Evolutionary conservation across 2,797 vertebrate genomes (phyloP), one percentile per base, ranked within the genome.

Genomic region (Scarus forsteni): DNA sequence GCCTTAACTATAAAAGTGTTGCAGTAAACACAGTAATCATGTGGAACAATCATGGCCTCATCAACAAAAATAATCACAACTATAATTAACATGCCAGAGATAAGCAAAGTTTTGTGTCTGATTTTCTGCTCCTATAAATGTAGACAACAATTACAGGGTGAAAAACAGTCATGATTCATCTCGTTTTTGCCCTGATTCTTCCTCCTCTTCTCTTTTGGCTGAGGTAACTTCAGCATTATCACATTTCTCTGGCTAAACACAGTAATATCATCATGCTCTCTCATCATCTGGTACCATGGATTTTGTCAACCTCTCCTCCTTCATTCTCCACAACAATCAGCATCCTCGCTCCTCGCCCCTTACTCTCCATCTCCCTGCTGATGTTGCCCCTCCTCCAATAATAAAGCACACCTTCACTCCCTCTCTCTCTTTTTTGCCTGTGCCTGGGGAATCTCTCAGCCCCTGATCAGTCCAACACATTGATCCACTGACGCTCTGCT

Each of bases 321-420:
- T 81, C 69, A 49, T 42, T 50, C 59, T 77, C 16, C 53, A 64
- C 70, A 66, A 62, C 15, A 38, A 49, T 16, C 52, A 79, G n/a
- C 70, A 71, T 62, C 68, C 81, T 79, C 75, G 53, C 66, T 72
- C 56, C 68, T 72, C 70, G 19, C 51, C 49, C 38, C 43, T 55
- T 50, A 51, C 46, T 70, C 63, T 64, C 53, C 48, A 66, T 75
- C 77, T 76, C 57, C 59, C 61, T 61, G 56, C 81, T 77, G 77
- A 73, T 64, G 13, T 80, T 54, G 9, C 79, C 85, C 81, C 70
- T 88, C 90, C 85, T 87, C 82, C 85, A 77, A 59, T 75, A 80
- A 64, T 35, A 48, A 56, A 79, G 65, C 53, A 51, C 71, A 66
- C 67, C 60, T 75, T 71, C 60, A 65, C 67, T 63, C 67, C 60